A percentile compares a stretch with the other conserved stretches of the same genome.
phyloP scores from a whole-genome alignment of 2,888 invertebrate genomes.

The Creontiades dilutus region DNA sequence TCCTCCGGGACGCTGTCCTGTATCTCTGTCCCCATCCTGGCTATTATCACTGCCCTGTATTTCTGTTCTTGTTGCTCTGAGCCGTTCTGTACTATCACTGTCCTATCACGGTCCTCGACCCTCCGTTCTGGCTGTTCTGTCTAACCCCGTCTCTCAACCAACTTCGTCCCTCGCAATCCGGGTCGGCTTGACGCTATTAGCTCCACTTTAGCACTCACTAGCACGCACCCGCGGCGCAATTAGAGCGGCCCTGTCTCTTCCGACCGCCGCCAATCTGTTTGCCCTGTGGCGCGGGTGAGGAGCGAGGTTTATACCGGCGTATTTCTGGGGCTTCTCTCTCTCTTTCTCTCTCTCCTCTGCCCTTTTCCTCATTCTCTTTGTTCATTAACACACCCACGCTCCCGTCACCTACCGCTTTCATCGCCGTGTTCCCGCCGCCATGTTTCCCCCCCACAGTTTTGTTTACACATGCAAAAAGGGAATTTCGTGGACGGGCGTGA shows the following conservation, averaged over 20 bases:
- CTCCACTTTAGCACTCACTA: constrained; percentile 50
- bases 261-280: constrained; percentile 43
- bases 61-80: not conserved
- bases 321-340: constrained; percentile 22
- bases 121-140: not conserved
- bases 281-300: constrained; percentile 18
- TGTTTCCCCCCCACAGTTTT: not conserved
- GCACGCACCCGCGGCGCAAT: constrained; percentile 33
- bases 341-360: not conserved
- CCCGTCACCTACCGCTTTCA: not conserved
- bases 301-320: constrained; percentile 10
- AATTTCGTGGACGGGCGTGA: not conserved
- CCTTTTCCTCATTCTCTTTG: constrained; percentile 15
- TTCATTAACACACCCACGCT: not conserved
- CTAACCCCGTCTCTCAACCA: not conserved
- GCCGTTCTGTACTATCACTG: not conserved
- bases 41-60: too few species aligned
- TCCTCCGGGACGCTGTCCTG: not conserved
- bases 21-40: too few species aligned
- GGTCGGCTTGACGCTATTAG: constrained; percentile 49
- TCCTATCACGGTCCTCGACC: not conserved
- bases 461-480: constrained; percentile 29
- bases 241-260: constrained; percentile 16
- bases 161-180: constrained; percentile 1
- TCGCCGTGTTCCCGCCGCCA: not conserved